Percentiles rank a stretch among this genome's conserved stretches.
These are phyloP conservation scores for Calycopis cecrops DNA, from an alignment of 1,140 invertebrate genomes.

Conservation along the genomic window DNA sequence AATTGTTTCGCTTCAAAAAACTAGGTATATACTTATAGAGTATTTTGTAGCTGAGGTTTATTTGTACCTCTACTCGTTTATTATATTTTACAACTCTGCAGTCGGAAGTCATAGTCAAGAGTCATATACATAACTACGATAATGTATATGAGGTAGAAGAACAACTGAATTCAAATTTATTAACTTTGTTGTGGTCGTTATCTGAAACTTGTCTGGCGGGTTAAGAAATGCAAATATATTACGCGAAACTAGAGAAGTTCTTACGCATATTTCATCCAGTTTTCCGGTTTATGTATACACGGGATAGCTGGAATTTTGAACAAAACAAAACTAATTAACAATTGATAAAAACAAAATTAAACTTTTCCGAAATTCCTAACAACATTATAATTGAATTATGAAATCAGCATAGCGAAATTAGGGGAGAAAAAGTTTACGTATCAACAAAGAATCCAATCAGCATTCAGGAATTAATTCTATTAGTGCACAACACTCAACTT, in stretches of 20 bases:
- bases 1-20: neutral
- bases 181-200: constrained; percentile 1
- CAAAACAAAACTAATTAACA: neutral
- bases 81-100: too few relatives aligned
- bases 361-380: neutral
- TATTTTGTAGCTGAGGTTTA: too few relatives aligned
- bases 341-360: neutral
- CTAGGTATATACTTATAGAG: too few relatives aligned
- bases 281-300: too few relatives aligned
- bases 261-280: constrained; percentile 15
- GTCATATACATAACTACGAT: too few relatives aligned
- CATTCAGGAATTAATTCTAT: constrained; percentile 20
- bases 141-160: neutral
- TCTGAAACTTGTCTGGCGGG: constrained; percentile 9
- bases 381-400: neutral
- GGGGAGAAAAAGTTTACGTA: neutral
- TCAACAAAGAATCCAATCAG: constrained; percentile 2
- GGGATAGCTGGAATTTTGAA: too few relatives aligned
- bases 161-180: constrained; percentile 19
- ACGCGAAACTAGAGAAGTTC: constrained; percentile 10
- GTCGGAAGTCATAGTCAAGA: too few relatives aligned
- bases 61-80: too few relatives aligned
- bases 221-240: constrained; percentile 19
- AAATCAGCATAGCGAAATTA: neutral
- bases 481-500: constrained; percentile 19